These are phyloP conservation scores for Mycalesis mineus DNA, from an alignment of 2,888 invertebrate species.

Conservation along the genomic window DNA sequence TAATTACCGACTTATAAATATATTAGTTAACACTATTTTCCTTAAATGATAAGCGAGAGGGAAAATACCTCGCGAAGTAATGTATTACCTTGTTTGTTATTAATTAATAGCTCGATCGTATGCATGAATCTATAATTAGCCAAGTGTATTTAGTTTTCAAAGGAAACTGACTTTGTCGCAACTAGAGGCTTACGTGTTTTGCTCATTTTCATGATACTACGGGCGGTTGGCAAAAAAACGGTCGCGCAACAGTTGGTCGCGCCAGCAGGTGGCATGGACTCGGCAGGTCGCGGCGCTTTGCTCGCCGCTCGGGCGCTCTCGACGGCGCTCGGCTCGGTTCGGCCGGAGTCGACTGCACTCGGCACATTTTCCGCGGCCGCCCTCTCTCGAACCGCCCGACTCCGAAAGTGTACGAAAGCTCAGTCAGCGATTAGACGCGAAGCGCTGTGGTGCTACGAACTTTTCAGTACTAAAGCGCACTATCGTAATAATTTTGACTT, in stretches of 20 bases:
- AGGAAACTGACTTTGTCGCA: neutral
- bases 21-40: conserved; percentile 39
- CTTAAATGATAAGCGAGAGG: conserved; percentile 51
- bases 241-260: conserved; percentile 74
- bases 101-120: conserved; percentile 24
- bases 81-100: conserved; percentile 22
- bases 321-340: conserved; percentile 35
- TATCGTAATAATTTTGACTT: conserved; percentile 13
- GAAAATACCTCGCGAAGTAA: conserved; percentile 35
- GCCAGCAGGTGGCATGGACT: conserved; percentile 73
- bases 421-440: conserved; percentile 67
- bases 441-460: conserved; percentile 50
- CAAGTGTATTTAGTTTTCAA: conserved; percentile 10
- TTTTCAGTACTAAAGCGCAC: conserved; percentile 11
- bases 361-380: conserved; percentile 63
- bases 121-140: conserved; percentile 9
- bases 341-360: conserved; percentile 38
- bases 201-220: conserved; percentile 62
- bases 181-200: conserved; percentile 32
- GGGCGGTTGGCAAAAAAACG: conserved; percentile 71
- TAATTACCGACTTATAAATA: conserved; percentile 27
- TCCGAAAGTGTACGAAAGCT: conserved; percentile 54
- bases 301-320: conserved; percentile 44
- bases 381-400: conserved; percentile 66
- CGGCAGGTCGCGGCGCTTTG: conserved; percentile 65